These are phyloP conservation scores for Heterochromis multidens DNA, from an alignment of 2,113 vertebrate species.

Conservation along the genomic window DNA sequence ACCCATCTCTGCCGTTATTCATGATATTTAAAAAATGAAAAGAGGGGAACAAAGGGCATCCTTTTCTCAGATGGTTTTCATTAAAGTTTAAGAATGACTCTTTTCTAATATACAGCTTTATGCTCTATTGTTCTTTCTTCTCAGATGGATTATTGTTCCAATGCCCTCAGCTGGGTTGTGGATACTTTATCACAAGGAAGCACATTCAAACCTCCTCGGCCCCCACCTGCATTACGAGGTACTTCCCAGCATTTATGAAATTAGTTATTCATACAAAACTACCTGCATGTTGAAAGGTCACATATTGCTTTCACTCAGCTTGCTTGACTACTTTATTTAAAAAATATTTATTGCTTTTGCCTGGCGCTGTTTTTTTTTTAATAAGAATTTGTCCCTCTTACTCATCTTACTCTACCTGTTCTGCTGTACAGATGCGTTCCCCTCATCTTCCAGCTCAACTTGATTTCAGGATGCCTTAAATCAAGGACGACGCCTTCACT, in stretches of 20 bases:
- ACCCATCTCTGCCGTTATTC: too few species aligned
- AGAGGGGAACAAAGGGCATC: too few species aligned
- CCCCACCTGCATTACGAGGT: conserved; percentile 73
- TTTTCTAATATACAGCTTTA: not conserved
- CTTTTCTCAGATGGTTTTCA: not conserved
- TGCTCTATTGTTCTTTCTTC: not conserved
- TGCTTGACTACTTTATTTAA: not conserved
- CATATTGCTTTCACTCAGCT: not conserved
- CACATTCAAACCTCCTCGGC: conserved; percentile 61
- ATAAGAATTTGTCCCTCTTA: not conserved
- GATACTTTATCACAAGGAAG: conserved; percentile 77
- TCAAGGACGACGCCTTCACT: not conserved
- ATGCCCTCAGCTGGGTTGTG: conserved; percentile 81
- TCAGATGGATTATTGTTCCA: conserved; percentile 84
- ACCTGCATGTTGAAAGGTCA: not conserved
- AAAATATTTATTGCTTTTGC: not conserved
- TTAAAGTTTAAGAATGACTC: not conserved
- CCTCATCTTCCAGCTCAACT: conserved; percentile 21
- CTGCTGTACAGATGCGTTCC: conserved; percentile 27
- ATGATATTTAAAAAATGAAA: too few species aligned
- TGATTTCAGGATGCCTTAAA: not conserved
- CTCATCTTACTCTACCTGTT: not conserved
- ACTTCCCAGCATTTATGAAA: not conserved
- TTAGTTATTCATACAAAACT: not conserved
- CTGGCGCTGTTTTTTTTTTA: not conserved